Evolutionary conservation across 2,888 invertebrate species (phyloP).

Genomic region (Lithophane socia): DNA sequence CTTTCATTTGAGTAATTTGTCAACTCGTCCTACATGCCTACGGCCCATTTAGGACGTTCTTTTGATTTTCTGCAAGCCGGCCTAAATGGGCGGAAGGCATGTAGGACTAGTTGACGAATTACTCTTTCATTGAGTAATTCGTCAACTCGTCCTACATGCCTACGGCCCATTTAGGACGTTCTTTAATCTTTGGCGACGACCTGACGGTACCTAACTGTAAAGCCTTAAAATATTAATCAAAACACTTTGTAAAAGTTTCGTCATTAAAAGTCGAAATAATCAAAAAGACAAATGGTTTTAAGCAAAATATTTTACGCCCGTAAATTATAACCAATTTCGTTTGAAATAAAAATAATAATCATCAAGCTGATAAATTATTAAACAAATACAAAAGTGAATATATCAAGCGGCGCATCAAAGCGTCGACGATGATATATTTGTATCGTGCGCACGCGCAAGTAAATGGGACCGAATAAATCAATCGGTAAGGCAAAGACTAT

Average conservation of each 20-base stretch:
- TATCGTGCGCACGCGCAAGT: slow-evolving; percentile 77
- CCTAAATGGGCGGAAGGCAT: no score
- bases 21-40: no score
- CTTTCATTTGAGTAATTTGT: no score
- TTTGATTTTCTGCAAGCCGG: no score
- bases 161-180: no score
- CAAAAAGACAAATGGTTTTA: slow-evolving; percentile 28
- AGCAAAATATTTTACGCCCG: slow-evolving; percentile 41
- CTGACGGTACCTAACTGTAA: not conserved
- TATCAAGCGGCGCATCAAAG: slow-evolving; percentile 76
- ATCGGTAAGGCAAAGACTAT: slow-evolving; percentile 72
- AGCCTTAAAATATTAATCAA: slow-evolving; percentile 6
- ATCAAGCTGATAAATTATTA: slow-evolving; percentile 67
- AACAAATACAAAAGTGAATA: slow-evolving; percentile 74
- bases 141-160: no score
- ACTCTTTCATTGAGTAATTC: no score
- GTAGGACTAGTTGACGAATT: no score
- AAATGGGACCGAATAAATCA: slow-evolving; percentile 81
- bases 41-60: no score
- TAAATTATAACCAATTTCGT: slow-evolving; percentile 64
- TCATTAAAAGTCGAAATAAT: slow-evolving; percentile 10
- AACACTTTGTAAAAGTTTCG: slow-evolving; percentile 7
- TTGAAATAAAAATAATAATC: slow-evolving; percentile 65
- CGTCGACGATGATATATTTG: slow-evolving; percentile 78
- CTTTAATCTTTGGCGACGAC: no score